phyloP scores from a whole-genome alignment of 2,797 vertebrate species.

The Hyperoplus lanceolatus region DNA sequence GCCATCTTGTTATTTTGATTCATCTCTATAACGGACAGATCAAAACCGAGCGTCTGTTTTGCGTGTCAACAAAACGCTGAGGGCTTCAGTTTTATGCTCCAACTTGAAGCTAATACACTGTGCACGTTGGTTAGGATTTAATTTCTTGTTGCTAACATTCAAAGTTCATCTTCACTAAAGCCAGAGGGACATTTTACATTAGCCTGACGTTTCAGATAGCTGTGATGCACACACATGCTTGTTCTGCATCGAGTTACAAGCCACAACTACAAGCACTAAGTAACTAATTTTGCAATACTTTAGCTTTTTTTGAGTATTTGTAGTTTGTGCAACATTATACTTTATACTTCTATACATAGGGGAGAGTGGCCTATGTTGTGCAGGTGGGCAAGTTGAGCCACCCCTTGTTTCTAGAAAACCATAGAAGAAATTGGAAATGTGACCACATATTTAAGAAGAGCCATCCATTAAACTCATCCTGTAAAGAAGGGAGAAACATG shows the following conservation, averaged over 20 bases:
- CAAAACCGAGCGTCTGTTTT: neutral
- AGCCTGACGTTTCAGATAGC: neutral
- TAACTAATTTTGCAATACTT: no score
- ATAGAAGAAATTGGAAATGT: no score
- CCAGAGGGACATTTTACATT: neutral
- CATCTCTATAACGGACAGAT: neutral
- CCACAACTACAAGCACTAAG: neutral
- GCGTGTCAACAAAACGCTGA: neutral
- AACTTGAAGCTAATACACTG: neutral
- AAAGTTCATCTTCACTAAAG: neutral
- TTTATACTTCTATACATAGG: no score
- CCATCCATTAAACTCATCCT: no score
- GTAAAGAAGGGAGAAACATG: no score
- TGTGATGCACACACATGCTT: neutral
- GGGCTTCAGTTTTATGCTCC: neutral
- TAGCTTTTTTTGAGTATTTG: no score
- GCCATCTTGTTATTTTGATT: constrained; percentile 9
- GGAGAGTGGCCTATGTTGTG: no score
- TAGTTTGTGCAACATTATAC: no score
- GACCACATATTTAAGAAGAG: no score
- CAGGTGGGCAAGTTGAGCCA: no score
- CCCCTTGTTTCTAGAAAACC: no score
- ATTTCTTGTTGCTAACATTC: neutral
- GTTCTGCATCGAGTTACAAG: constrained; percentile 16
- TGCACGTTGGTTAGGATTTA: neutral